These are phyloP conservation scores for Garra rufa DNA, from an alignment of 2,113 vertebrate species.

Conservation along the genomic window DNA sequence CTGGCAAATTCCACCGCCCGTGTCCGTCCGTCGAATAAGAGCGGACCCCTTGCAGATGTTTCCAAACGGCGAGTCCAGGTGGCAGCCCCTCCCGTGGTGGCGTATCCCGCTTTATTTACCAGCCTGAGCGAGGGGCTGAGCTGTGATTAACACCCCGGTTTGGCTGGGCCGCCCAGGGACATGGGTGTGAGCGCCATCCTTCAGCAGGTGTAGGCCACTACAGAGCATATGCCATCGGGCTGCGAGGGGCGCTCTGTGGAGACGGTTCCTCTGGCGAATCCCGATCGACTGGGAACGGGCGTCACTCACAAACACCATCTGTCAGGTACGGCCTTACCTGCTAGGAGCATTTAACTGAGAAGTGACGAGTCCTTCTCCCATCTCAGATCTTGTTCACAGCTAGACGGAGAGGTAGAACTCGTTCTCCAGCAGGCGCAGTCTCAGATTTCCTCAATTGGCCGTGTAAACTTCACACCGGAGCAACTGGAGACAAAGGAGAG, in stretches of 20 bases:
- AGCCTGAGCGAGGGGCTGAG: constrained; percentile 72
- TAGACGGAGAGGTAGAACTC: constrained; percentile 36
- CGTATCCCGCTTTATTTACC: constrained; percentile 63
- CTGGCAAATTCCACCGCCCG: neutral
- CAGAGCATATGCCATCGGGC: constrained; percentile 82
- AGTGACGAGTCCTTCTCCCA: constrained; percentile 61
- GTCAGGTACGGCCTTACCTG: constrained; percentile 76
- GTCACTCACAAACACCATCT: constrained; percentile 86
- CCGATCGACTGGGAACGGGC: constrained; percentile 83
- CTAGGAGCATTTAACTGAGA: constrained; percentile 71
- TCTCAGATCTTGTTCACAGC: constrained; percentile 55
- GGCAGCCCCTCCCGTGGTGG: constrained; percentile 19
- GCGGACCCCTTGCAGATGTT: constrained; percentile 22
- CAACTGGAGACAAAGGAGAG: constrained; percentile 55
- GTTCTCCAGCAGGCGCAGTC: neutral
- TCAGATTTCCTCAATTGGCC: constrained; percentile 52
- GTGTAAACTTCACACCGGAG: constrained; percentile 48
- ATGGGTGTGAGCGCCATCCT: constrained; percentile 73
- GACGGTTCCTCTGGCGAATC: constrained; percentile 74
- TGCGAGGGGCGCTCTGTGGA: constrained; percentile 75
- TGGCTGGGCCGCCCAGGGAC: constrained; percentile 69
- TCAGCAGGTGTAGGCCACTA: constrained; percentile 83
- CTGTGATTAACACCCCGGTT: constrained; percentile 71
- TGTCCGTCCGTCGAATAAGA: neutral
- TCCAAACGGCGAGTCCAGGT: constrained; percentile 34